phyloP scores from a whole-genome alignment of 2,113 vertebrate species.

The Sporophila hypoxantha region DNA sequence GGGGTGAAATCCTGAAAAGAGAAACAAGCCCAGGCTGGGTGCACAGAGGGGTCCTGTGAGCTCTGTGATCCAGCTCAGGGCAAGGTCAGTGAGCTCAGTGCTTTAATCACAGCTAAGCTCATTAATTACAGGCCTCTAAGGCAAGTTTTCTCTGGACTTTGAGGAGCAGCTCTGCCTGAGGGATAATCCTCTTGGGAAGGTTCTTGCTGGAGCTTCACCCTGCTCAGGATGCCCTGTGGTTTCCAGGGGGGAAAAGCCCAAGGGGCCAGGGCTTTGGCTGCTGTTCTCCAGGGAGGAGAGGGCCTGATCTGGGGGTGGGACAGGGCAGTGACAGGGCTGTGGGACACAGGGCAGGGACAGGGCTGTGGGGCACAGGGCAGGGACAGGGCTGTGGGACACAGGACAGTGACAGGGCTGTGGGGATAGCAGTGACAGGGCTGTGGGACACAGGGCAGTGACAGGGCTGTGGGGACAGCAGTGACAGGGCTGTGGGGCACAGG shows the following conservation, averaged over 20 bases:
- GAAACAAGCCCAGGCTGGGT: background rate
- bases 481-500: background rate
- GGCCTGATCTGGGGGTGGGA: background rate
- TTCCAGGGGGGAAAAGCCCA: too few species aligned
- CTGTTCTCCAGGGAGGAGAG: background rate
- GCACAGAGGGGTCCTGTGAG: background rate
- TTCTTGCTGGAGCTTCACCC: background rate
- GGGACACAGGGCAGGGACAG: background rate
- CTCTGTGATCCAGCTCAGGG: background rate
- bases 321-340: background rate
- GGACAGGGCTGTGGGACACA: too few species aligned
- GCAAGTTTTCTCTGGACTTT: background rate
- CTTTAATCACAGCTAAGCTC: background rate
- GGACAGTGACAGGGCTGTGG: background rate
- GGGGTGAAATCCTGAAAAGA: background rate
- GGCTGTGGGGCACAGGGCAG: background rate
- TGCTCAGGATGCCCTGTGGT: background rate
- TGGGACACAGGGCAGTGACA: background rate
- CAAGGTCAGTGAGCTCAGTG: background rate
- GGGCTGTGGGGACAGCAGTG: background rate
- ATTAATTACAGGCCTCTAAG: slow-evolving; percentile 13
- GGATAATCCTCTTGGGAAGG: background rate
- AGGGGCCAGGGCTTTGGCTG: accelerated
- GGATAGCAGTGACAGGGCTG: background rate
- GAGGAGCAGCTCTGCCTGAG: slow-evolving; percentile 7